A percentile compares a stretch with the other conserved stretches of the same genome.
Conservation (phyloP, 1,140 invertebrate species). For the Telenomus remus region DNA sequence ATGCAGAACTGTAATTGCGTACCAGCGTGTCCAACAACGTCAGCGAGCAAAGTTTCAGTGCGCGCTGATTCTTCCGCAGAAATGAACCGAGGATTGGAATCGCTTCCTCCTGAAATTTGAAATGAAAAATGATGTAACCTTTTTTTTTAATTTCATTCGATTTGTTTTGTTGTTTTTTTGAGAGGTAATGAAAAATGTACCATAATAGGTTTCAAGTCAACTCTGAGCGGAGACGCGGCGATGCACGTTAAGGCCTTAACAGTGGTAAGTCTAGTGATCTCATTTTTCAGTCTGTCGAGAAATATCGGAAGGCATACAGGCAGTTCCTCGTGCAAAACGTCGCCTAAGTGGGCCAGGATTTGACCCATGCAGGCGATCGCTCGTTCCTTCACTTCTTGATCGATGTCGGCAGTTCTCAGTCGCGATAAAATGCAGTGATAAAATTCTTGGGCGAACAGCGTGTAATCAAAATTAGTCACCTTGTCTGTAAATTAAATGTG, state of each 20-base stretch:
- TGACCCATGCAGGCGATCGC: constrained; percentile 98
- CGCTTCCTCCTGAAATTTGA: constrained; percentile 82
- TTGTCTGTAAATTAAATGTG: constrained; percentile 66
- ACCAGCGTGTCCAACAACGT: constrained; percentile 93
- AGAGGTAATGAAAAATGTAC: constrained; percentile 64
- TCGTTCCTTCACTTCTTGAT: constrained; percentile 98
- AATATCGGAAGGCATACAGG: constrained; percentile 93
- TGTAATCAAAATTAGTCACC: constrained; percentile 84
- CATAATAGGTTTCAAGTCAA: constrained; percentile 91
- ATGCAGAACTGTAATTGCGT: constrained; percentile 85
- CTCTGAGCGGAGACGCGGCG: constrained; percentile 90
- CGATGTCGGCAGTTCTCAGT: constrained; percentile 95
- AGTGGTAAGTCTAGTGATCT: constrained; percentile 96
- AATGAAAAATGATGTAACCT: no score
- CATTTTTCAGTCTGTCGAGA: constrained; percentile 94
- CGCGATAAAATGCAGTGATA: constrained; percentile 90
- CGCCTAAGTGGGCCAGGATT: constrained; percentile 93
- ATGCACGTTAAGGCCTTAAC: constrained; percentile 97
- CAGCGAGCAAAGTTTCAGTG: constrained; percentile 93
- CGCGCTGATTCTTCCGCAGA: constrained; percentile 96
- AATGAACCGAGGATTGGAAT: constrained; percentile 95
- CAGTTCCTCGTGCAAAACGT: constrained; percentile 84
- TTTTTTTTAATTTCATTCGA: constrained; percentile 3
- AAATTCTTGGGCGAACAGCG: constrained; percentile 85
- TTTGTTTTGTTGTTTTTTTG: no score